Evolutionary conservation across 2,888 invertebrate genomes (phyloP), one percentile per base, ranked within the genome.

Genomic region (Eilema griseolum): DNA sequence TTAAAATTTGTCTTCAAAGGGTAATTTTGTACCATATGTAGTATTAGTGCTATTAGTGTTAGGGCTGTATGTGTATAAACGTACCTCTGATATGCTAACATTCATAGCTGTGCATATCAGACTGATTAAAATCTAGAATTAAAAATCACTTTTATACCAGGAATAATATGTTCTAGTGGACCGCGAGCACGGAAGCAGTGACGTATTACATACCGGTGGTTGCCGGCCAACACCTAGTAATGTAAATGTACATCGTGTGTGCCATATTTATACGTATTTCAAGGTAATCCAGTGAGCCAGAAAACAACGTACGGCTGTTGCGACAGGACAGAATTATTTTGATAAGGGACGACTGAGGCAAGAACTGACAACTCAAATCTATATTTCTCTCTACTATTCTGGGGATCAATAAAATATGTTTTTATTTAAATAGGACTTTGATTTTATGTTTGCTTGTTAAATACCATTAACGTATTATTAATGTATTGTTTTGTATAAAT

Each of bases 361-460:
- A 82, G 74, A 86, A 85, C 85, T 90, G 89, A 89, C 90, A 90
- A 82, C 82, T 85, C 85, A 78, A 88, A 89, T 89, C 83, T 86
- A 86, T 84, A 84, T 86, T 81, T 81, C 83, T 83, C 76, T 83
- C 80, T 77, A 74, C 77, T 78, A 72, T 73, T 72, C 72, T 76
- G 71, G 75, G 70, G 68, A 73, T 73, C 69, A 66, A 67, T n/a
- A 69, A 76, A 75, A 73, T 70, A 69, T 67, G 46, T 72, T 73
- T 77, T 71, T 69, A 74, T 46, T 46, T 46, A 46, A 46, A 46
- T 46, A 46, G 3, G 20, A 7, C 16, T 46, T 46, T 46, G 46
- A 46, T 46, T 20, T 46, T 46, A 20, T 46, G 20, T 46, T 46
- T 46, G 16, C 1, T 46, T 46, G 20, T 20, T 46, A 20, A 46